These are phyloP conservation scores for Atherinomorus stipes DNA, from an alignment of 2,113 vertebrate species.

Conservation along the genomic window DNA sequence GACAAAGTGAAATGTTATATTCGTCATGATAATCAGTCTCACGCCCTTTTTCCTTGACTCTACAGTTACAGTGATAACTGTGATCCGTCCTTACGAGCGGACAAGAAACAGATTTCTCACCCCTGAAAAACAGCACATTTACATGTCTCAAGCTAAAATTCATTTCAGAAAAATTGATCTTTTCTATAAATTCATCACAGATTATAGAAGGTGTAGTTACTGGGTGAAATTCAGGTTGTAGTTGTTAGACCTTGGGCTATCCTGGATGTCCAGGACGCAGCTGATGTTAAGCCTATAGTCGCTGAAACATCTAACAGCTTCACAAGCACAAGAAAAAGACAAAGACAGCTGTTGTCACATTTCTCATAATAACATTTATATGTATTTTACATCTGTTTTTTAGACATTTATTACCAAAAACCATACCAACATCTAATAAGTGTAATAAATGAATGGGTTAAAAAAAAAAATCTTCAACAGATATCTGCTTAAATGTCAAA, in stretches of 20 bases:
- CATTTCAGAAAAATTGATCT: no score
- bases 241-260: background rate
- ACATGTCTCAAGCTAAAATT: background rate
- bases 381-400: no score
- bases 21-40: fast-evolving
- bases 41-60: fast-evolving
- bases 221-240: conserved; percentile 30
- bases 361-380: no score
- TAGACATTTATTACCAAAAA: no score
- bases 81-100: conserved; percentile 5
- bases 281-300: conserved; percentile 30
- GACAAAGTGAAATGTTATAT: background rate
- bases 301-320: conserved; percentile 39
- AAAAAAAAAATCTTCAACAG: no score
- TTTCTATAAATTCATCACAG: background rate
- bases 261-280: conserved; percentile 58
- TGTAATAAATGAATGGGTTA: no score
- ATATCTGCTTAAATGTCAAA: background rate
- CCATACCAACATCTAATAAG: no score
- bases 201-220: conserved; percentile 7
- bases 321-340: conserved; percentile 5
- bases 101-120: background rate
- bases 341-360: no score
- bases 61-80: conserved; percentile 33
- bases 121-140: background rate